These are phyloP conservation scores for Etheostoma perlongum DNA, from an alignment of 2,797 vertebrate genomes.

Conservation along the genomic window DNA sequence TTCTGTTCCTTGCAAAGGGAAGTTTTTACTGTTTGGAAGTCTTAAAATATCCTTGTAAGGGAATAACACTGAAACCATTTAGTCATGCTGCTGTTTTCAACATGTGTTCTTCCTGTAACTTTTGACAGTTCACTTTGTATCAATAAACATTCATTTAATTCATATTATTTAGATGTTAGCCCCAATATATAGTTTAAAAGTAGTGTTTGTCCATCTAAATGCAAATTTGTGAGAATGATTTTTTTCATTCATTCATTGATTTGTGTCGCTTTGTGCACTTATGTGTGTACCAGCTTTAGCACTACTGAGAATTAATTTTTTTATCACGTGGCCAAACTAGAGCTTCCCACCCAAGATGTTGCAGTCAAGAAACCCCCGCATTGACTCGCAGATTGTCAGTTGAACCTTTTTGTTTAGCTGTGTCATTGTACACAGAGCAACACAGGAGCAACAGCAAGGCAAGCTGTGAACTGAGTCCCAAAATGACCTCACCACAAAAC, in stretches of 20 bases:
- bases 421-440: background rate
- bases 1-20: conserved; percentile 43
- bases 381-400: background rate
- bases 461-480: background rate
- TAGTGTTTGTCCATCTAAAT: background rate
- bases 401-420: background rate
- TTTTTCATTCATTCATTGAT: background rate
- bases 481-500: conserved; percentile 6
- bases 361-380: background rate
- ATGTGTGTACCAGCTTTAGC: background rate
- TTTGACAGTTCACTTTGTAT: conserved; percentile 1
- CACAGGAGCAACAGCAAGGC: background rate
- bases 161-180: background rate
- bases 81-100: conserved; percentile 14
- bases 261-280: background rate
- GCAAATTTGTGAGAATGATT: background rate
- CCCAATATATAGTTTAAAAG: background rate
- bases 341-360: background rate
- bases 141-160: conserved; percentile 4
- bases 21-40: conserved; percentile 29
- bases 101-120: conserved; percentile 9
- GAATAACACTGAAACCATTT: conserved; percentile 22
- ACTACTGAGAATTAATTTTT: background rate
- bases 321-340: background rate
- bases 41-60: conserved; percentile 14